Evolutionary conservation across 2,888 invertebrate genomes (phyloP).

Genomic region (Apoda limacodes): DNA sequence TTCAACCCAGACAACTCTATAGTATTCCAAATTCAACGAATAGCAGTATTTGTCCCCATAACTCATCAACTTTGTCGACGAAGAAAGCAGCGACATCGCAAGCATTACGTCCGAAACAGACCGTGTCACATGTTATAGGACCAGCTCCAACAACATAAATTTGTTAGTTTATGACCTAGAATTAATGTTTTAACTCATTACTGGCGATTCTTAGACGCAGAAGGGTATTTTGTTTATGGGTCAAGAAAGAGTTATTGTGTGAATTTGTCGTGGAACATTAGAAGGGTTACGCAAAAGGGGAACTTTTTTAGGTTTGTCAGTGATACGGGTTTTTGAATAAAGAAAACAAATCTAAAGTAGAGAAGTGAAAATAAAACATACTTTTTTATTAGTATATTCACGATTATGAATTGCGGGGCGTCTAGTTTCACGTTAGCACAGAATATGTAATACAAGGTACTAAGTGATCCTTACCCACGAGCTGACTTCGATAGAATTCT

Average conservation of each 20-base stretch:
- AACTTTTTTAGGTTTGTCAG: too few species aligned
- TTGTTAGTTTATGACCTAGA: constrained; percentile 62
- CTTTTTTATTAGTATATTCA: too few species aligned
- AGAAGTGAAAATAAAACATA: too few species aligned
- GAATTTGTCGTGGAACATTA: constrained; percentile 27
- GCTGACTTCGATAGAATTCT: too few species aligned
- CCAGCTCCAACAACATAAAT: constrained; percentile 52
- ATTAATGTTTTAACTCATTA: constrained; percentile 63
- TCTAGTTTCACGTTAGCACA: too few species aligned
- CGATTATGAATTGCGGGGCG: too few species aligned
- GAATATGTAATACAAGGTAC: too few species aligned
- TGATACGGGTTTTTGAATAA: too few species aligned
- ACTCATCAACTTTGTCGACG: constrained; percentile 54
- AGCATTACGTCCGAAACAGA: constrained; percentile 37
- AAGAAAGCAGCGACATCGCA: constrained; percentile 35
- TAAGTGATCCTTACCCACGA: too few species aligned
- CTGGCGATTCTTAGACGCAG: constrained; percentile 50
- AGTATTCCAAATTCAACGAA: constrained; percentile 24
- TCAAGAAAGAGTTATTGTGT: constrained; percentile 63
- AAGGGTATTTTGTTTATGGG: constrained; percentile 55
- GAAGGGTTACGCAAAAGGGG: constrained; percentile 29
- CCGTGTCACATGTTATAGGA: constrained; percentile 63
- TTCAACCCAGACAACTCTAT: constrained; percentile 24
- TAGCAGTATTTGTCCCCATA: constrained; percentile 49
- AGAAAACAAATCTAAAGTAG: too few species aligned